Conservation (phyloP, 2,888 invertebrate species). For the Lordiphosa andalusiaca region DNA sequence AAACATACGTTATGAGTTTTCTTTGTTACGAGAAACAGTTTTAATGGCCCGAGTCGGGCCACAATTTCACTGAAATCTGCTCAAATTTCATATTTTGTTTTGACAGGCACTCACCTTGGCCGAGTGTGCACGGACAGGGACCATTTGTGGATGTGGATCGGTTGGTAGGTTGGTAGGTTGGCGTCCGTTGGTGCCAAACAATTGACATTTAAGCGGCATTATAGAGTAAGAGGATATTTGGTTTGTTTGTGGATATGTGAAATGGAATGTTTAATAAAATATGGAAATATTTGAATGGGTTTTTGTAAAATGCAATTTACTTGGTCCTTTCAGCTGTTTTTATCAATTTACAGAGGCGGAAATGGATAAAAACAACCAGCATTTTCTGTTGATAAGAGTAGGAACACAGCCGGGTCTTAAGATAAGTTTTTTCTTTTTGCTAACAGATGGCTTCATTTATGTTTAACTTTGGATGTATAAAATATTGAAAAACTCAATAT, state of each 20-base stretch:
- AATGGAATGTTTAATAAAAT: too few species aligned
- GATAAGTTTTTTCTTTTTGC: too few species aligned
- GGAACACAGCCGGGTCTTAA: too few species aligned
- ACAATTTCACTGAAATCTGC: constrained; percentile 52
- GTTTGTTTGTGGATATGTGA: neutral
- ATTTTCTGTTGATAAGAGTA: too few species aligned
- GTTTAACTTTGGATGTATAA: too few species aligned
- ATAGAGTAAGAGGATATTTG: constrained; percentile 26
- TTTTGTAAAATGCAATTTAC: too few species aligned
- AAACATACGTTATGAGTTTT: constrained; percentile 69
- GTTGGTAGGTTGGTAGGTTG: neutral
- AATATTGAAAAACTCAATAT: too few species aligned
- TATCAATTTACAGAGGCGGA: too few species aligned
- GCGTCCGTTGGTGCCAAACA: constrained; percentile 25
- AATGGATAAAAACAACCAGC: too few species aligned
- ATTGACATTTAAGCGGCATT: constrained; percentile 46
- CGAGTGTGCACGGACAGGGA: constrained; percentile 5
- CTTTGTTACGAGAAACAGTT: constrained; percentile 46
- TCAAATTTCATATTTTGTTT: constrained; percentile 67
- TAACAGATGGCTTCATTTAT: too few species aligned
- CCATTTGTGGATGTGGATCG: neutral
- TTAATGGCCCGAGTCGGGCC: constrained; percentile 16
- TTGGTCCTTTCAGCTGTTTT: too few species aligned
- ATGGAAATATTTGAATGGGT: too few species aligned
- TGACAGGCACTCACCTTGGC: constrained; percentile 42